Evolutionary conservation across 1,140 invertebrate genomes (phyloP).

Genomic region (Brachionus rubens): DNA sequence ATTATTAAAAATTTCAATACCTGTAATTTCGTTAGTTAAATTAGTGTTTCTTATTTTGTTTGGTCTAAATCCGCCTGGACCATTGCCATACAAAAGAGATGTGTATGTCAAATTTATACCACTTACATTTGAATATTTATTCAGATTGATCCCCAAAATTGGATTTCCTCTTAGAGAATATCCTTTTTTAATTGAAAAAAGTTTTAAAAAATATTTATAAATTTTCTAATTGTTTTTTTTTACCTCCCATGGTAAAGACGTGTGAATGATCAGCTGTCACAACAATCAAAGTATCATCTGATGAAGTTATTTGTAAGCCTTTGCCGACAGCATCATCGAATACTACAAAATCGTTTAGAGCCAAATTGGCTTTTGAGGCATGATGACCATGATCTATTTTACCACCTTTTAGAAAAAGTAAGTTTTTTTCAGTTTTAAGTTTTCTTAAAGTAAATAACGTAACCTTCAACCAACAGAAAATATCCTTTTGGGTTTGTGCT

Average conservation of each 20-base stretch:
- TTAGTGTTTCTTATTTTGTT: not conserved
- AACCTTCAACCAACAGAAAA: conserved; percentile 85
- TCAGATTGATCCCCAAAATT: conserved; percentile 49
- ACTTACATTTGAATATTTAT: conserved; percentile 2
- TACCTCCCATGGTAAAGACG: no score
- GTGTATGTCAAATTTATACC: conserved; percentile 50
- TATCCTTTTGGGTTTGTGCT: conserved; percentile 75
- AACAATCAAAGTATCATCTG: conserved; percentile 73
- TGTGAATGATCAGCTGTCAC: conserved; percentile 82
- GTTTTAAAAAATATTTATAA: no score
- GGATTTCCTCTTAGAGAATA: conserved; percentile 48
- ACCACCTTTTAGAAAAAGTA: conserved; percentile 63
- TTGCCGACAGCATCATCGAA: conserved; percentile 69
- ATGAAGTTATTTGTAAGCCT: not conserved
- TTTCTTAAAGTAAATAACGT: no score
- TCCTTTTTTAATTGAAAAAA: no score
- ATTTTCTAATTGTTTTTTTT: no score
- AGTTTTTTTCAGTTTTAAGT: no score
- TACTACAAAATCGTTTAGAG: conserved; percentile 74
- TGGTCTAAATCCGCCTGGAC: conserved; percentile 51
- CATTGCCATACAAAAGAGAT: conserved; percentile 58
- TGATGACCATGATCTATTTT: conserved; percentile 83
- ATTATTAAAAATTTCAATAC: no score
- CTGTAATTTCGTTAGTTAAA: conserved; percentile 7
- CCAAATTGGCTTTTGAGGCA: conserved; percentile 71